phyloP scores from a whole-genome alignment of 2,113 vertebrate species.

The Plecturocebus donacophilus region DNA sequence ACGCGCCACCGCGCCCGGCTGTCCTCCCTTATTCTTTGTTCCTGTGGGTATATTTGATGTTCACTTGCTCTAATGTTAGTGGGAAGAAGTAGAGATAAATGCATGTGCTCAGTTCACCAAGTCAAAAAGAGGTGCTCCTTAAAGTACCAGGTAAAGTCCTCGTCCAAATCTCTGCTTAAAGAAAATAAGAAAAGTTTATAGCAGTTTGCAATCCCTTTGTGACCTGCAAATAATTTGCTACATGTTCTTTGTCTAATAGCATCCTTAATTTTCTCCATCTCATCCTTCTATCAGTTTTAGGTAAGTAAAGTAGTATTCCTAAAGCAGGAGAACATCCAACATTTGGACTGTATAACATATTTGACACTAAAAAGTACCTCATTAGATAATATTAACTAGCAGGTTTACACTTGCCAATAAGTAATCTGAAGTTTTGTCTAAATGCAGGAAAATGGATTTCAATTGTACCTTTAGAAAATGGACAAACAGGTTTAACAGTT shows the following conservation, averaged over 20 bases:
- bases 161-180: neutral
- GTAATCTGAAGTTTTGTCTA: constrained; percentile 23
- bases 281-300: neutral
- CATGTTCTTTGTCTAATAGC: neutral
- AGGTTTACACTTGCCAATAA: neutral
- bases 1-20: too few relatives aligned
- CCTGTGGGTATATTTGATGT: neutral
- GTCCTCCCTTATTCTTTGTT: neutral
- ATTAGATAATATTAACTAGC: neutral
- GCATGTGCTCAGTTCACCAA: neutral
- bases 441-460: neutral
- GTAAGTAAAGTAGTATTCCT: neutral
- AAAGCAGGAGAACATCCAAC: neutral
- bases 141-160: neutral
- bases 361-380: neutral
- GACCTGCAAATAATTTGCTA: neutral
- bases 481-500: neutral
- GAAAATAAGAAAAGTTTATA: neutral
- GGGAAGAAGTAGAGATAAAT: neutral
- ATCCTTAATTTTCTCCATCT: neutral
- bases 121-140: neutral
- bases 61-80: neutral
- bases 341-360: neutral
- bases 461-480: neutral
- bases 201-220: neutral